Base-by-base conservation (phyloP, 2,888 invertebrate genomes). In the Nemapogon koenigi region DNA sequence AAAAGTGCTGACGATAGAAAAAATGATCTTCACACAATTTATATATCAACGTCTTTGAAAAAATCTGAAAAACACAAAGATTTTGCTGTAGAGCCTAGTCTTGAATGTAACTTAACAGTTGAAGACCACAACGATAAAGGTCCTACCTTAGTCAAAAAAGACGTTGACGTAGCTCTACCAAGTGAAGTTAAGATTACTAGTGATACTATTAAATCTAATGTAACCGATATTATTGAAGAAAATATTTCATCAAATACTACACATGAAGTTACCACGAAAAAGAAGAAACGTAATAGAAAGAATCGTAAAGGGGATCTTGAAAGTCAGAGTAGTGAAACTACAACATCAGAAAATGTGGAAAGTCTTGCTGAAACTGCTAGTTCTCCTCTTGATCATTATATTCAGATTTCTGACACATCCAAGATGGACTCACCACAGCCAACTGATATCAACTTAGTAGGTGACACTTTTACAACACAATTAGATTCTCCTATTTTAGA, bases 201-300 rank as follows among this genome's bases (percentile, higher is more conserved):
- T 43, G 43, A 57, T 26, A 37, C 40, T 14, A 31, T 39, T 40
- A 44, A 43, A 35, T 45, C 56, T 27, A 42, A 48, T 18, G 35
- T 47, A 18, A 22, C 43, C 18, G 52, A 58, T 32, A 41, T 48
- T 19, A 58, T 69, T 11, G 70, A 78, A 46, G 66, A 66, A 42
- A 78, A 76, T 7, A 22, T 16, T 3, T 46, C 67, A 66, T 37
- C 17, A 19, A 53, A 51, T 46, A 47, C 50, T 35, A 46, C 54
- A 10, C 51, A 53, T 40, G 60, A 61, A 40, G 46, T 7, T 18
- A 19, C 19, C 4, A 2, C 10, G 6, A 10, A 57, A 43, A 81
- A 81, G 46, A 67, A 68, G 32, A 82, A 83, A 50, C 70, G 75
- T 58, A 83, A 78, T 63, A 83, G 81, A 73, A 86, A 85, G 75